phyloP scores from a whole-genome alignment of 2,113 vertebrate species.

The Gobio gobio region DNA sequence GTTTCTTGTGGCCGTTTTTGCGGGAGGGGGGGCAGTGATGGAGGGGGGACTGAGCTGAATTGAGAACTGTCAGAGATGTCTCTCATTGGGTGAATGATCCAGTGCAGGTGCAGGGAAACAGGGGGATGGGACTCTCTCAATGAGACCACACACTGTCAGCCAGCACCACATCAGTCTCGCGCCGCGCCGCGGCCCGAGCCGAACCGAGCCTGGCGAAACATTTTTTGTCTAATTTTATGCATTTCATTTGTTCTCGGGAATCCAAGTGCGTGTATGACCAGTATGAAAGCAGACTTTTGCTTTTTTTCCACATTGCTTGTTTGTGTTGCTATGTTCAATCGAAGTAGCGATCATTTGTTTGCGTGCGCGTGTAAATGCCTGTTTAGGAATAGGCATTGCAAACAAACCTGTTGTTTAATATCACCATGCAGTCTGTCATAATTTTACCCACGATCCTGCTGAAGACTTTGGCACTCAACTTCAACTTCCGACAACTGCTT shows the following conservation, averaged over 20 bases:
- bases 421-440: neutral
- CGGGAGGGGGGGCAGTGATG: constrained; percentile 62
- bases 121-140: constrained; percentile 83
- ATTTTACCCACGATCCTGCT: neutral
- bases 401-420: neutral
- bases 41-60: constrained; percentile 79
- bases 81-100: constrained; percentile 90
- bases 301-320: neutral
- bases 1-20: constrained; percentile 46
- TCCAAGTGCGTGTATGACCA: neutral
- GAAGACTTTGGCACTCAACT: constrained; percentile 48
- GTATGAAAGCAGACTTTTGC: neutral
- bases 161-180: constrained; percentile 87
- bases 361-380: no score
- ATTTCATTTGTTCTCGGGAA: neutral
- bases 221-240: no score
- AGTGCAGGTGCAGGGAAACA: constrained; percentile 93
- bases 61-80: constrained; percentile 88
- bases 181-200: neutral
- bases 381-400: no score
- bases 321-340: neutral
- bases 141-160: constrained; percentile 97
- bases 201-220: neutral
- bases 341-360: neutral
- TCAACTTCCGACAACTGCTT: constrained; percentile 74